Evolutionary conservation across 2,888 invertebrate genomes (phyloP).

Genomic region (Lycocerus yunnanus): DNA sequence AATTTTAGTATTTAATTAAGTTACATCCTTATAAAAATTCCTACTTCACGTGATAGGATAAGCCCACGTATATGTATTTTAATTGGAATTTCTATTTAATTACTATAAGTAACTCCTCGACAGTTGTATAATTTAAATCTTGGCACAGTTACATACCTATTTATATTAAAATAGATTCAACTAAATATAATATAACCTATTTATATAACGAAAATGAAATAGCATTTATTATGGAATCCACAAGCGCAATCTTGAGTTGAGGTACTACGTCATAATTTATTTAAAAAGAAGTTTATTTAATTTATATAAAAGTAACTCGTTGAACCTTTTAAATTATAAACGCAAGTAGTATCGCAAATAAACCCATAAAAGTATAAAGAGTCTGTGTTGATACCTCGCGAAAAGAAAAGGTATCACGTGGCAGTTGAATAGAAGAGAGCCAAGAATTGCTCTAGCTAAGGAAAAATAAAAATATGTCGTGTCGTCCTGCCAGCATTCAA

Average conservation of each 20-base stretch:
- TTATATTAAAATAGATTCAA: conserved; percentile 2
- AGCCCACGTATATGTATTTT: conserved; percentile 1
- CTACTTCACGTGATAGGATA: conserved; percentile 7
- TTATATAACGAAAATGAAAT: neutral
- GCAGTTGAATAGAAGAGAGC: conserved; percentile 12
- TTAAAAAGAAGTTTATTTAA: neutral
- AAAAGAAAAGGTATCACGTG: conserved; percentile 10
- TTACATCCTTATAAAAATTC: conserved; percentile 15
- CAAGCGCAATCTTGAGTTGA: neutral
- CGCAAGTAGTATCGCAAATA: neutral
- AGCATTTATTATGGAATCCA: neutral
- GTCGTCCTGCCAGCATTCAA: conserved; percentile 21
- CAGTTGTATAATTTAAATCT: conserved; percentile 10
- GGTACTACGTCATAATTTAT: neutral
- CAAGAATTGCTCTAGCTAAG: conserved; percentile 7
- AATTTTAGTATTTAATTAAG: conserved; percentile 13
- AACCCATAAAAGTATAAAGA: conserved; percentile 6
- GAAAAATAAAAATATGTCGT: conserved; percentile 13
- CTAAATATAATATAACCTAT: conserved; percentile 1
- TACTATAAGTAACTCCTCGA: conserved; percentile 10
- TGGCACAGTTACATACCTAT: neutral
- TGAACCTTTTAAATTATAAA: neutral
- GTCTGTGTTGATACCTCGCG: conserved; percentile 9
- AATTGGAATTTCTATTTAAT: conserved; percentile 9
- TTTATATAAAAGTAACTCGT: neutral